These are phyloP conservation scores for Contarinia nasturtii DNA, from an alignment of 1,140 invertebrate species.

Conservation along the genomic window DNA sequence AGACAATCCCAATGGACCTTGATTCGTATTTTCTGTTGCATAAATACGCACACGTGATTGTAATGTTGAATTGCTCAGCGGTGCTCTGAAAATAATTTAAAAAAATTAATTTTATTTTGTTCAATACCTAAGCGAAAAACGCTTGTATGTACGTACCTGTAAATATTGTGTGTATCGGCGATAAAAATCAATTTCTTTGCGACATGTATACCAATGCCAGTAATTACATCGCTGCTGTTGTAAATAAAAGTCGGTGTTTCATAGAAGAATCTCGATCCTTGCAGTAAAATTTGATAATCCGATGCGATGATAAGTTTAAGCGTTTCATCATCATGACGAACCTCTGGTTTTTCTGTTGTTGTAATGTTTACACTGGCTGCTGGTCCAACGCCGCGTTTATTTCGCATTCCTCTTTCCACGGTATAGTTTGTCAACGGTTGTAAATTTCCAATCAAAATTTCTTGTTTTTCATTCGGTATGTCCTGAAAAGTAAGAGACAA, in stretches of 20 bases:
- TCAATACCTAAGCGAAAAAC: no score
- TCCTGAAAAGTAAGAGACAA: constrained; percentile 41
- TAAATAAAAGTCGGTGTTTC: constrained; percentile 19
- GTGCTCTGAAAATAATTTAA: not conserved
- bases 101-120: no score
- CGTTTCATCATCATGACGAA: constrained; percentile 28
- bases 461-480: constrained; percentile 42
- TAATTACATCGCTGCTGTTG: constrained; percentile 7
- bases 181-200: constrained; percentile 49
- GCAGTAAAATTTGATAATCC: constrained; percentile 42
- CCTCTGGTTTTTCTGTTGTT: constrained; percentile 41
- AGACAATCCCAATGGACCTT: constrained; percentile 38
- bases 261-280: constrained; percentile 44
- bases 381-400: constrained; percentile 61
- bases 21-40: not conserved
- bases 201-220: constrained; percentile 56
- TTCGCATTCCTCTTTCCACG: constrained; percentile 58
- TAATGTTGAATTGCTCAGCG: not conserved
- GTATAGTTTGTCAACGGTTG: constrained; percentile 54
- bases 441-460: constrained; percentile 63
- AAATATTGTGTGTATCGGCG: constrained; percentile 44
- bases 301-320: constrained; percentile 52
- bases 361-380: constrained; percentile 35
- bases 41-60: not conserved
- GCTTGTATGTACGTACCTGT: constrained; percentile 14